These are phyloP conservation scores for Nesoenas mayeri DNA, from an alignment of 2,113 vertebrate species.

Conservation along the genomic window DNA sequence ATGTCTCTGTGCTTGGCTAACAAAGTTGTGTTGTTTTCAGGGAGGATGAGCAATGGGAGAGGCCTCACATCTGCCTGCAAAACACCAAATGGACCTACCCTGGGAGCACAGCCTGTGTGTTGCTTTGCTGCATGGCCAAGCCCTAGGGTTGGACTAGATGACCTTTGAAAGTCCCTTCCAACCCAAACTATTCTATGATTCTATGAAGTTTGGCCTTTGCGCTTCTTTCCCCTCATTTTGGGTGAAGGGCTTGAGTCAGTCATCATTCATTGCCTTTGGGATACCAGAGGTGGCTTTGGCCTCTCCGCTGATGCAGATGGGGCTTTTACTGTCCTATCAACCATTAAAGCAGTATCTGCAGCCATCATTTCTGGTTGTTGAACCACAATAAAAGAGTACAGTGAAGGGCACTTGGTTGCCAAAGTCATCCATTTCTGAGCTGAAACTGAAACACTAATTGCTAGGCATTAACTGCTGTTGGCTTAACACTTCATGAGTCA, in stretches of 20 bases:
- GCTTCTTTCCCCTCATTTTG: not conserved
- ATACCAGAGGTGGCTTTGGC: not conserved
- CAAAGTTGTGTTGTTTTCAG: not conserved
- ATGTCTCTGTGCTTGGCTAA: conserved; percentile 7
- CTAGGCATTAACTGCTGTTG: not conserved
- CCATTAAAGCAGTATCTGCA: not conserved
- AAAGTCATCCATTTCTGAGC: not conserved
- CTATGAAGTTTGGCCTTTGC: not conserved
- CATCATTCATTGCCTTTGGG: not conserved
- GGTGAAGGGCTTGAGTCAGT: rapidly evolving
- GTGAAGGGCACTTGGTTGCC: not conserved
- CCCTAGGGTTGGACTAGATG: no score
- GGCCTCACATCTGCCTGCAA: not conserved
- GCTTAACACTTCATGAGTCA: not conserved
- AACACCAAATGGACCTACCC: not conserved
- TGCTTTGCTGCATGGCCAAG: not conserved
- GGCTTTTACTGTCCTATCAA: not conserved
- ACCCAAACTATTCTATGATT: no score
- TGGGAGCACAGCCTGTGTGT: not conserved
- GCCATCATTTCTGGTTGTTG: not conserved
- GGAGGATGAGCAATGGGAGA: not conserved
- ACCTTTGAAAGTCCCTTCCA: no score
- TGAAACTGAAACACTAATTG: not conserved
- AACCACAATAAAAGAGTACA: not conserved
- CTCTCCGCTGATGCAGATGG: not conserved